phyloP scores from a whole-genome alignment of 2,113 vertebrate genomes.

The Atrichornis clamosus region DNA sequence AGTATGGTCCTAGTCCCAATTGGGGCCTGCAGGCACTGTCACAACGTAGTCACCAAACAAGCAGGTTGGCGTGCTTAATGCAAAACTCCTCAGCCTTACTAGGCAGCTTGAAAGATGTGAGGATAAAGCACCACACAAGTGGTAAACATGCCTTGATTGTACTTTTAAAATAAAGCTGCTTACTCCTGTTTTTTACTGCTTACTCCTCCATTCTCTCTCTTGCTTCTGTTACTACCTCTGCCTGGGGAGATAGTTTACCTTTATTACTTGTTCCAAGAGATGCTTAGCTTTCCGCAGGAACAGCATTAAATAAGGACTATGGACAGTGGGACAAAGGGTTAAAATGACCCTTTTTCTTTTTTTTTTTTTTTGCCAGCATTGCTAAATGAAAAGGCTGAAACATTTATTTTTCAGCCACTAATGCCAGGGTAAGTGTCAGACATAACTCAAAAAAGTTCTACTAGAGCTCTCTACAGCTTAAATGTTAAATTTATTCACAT shows the following conservation, averaged over 20 bases:
- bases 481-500: slow-evolving; percentile 46
- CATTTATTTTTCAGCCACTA: neutral
- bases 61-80: neutral
- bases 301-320: neutral
- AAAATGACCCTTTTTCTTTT: neutral
- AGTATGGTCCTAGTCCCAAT: neutral
- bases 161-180: slow-evolving; percentile 15
- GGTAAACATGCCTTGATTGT: neutral
- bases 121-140: neutral
- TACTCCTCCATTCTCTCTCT: neutral
- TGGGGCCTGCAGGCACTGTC: neutral
- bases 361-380: neutral
- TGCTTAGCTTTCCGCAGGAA: neutral
- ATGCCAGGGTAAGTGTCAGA: neutral
- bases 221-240: neutral
- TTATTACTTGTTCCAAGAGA: slow-evolving; percentile 1
- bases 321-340: neutral
- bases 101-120: neutral
- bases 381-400: neutral
- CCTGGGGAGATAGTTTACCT: neutral
- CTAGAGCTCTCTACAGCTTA: neutral
- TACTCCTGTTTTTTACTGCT: slow-evolving; percentile 9
- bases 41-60: neutral
- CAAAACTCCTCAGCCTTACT: neutral
- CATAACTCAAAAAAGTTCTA: neutral